Percentiles rank a stretch among this genome's conserved stretches.
phyloP scores from a whole-genome alignment of 2,113 vertebrate genomes.

The Hypanus sabinus region DNA sequence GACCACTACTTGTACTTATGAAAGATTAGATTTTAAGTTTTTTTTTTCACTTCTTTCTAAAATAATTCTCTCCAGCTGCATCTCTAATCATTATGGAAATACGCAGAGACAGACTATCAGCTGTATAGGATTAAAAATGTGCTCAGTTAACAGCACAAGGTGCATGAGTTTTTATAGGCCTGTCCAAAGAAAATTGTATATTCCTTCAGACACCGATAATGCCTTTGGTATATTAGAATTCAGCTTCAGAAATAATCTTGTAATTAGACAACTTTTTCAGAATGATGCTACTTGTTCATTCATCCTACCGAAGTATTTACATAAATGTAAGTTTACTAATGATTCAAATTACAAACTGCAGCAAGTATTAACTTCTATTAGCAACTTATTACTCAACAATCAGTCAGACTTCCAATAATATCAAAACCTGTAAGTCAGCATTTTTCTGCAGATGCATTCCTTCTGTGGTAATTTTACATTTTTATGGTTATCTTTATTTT shows the following conservation, averaged over 20 bases:
- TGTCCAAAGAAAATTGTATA: conserved; percentile 49
- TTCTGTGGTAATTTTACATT: background rate
- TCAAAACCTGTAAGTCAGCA: background rate
- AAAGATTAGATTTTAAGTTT: background rate
- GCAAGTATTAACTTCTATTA: conserved; percentile 18
- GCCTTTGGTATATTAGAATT: background rate
- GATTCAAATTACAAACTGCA: conserved; percentile 59
- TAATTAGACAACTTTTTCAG: conserved; percentile 51
- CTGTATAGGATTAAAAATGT: conserved; percentile 44
- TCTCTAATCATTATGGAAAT: conserved; percentile 43
- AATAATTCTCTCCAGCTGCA: background rate
- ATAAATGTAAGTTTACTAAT: conserved; percentile 62
- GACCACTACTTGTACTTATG: background rate
- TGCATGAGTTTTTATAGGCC: conserved; percentile 45
- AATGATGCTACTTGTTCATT: conserved; percentile 64
- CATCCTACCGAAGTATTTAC: conserved; percentile 59
- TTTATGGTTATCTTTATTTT: background rate
- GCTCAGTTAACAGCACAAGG: conserved; percentile 45
- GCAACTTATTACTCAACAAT: background rate
- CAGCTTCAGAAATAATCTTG: conserved; percentile 44
- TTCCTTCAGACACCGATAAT: background rate
- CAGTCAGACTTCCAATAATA: background rate
- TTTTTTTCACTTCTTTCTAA: background rate
- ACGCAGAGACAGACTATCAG: conserved; percentile 42
- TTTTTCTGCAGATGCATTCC: background rate